Percentiles rank a stretch among this genome's conserved stretches.
phyloP scores from a whole-genome alignment of 2,113 vertebrate species.

The Rousettus leschenaultii region DNA sequence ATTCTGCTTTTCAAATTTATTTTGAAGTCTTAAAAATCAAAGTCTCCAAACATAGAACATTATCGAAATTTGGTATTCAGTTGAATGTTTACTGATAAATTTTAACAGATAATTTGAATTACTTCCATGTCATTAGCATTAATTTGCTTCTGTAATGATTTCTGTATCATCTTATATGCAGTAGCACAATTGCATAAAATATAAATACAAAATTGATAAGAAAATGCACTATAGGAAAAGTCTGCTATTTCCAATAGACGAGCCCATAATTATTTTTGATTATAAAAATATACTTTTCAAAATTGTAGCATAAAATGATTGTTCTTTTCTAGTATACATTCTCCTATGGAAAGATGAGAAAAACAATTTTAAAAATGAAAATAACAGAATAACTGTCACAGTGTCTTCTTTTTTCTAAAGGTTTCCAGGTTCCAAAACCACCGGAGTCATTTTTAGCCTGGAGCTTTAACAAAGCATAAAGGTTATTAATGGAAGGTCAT shows the following conservation, averaged over 20 bases:
- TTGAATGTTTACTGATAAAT: not conserved
- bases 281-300: not conserved
- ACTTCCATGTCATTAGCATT: conserved; percentile 36
- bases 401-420: not conserved
- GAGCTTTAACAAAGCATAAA: not conserved
- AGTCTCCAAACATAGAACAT: not conserved
- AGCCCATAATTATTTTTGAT: not conserved
- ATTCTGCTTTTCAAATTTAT: not conserved
- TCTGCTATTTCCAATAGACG: not conserved
- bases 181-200: conserved; percentile 39
- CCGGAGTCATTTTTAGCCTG: not conserved
- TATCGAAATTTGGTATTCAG: not conserved
- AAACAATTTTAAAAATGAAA: conserved; percentile 14
- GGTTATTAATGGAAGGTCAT: not conserved
- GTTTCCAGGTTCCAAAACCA: not conserved
- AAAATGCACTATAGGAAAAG: conserved; percentile 1
- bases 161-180: conserved; percentile 35
- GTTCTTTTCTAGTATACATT: not conserved
- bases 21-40: conserved; percentile 6
- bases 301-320: not conserved
- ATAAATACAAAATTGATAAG: conserved; percentile 39
- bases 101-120: conserved; percentile 43
- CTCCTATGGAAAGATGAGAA: not conserved
- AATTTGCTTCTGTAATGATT: conserved; percentile 27
- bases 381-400: not conserved